Evolutionary conservation across 1,140 invertebrate species (phyloP), one percentile per base, ranked within the genome.

Genomic region (Archivesica marissinica): DNA sequence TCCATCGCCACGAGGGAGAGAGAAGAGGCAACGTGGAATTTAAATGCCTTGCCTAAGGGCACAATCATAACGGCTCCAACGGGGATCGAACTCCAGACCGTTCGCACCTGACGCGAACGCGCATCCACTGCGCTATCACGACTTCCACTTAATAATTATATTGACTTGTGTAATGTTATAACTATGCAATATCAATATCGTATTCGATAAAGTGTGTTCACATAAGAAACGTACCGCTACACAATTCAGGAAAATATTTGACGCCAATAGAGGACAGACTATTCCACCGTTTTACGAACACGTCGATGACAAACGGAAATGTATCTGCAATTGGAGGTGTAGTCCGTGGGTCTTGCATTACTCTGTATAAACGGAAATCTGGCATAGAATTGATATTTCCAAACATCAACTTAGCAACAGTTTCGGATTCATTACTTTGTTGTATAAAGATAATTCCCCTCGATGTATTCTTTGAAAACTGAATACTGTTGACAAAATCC

Each of bases 361-460:
- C n/a, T 72, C 68, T 72, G 41, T 72, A 72, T 2, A 72, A 20
- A 0, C 2, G n/a, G n/a, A 47, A 72, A 0, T 72, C 68, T 4
- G 68, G 39, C 6, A 0, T 52, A 17, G 41, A 52, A n/a, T 17
- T 64, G 1, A 72, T 25, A 23, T 72, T 47, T 30, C 13, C 15
- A 17, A 72, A 72, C 39, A 72, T 50, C 39, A 33, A n/a, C 17
- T 15, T n/a, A 3, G 41, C 25, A 30, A 47, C 2, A 30, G 9
- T 15, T 20, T 47, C 44, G 6, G 68, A 47, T 2, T 52, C 68
- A 28, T 44, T 50, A 4, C 25, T 30, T 6, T 72, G 15, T 50
- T 72, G 68, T 4, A 72, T 17, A 47, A 72, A 72, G 7, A 72
- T 33, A 28, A 72, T 30, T 28, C 41, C 68, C 2, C 44, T 44